phyloP scores from a whole-genome alignment of 2,797 vertebrate species.

The Phrynocephalus vlangalii region DNA sequence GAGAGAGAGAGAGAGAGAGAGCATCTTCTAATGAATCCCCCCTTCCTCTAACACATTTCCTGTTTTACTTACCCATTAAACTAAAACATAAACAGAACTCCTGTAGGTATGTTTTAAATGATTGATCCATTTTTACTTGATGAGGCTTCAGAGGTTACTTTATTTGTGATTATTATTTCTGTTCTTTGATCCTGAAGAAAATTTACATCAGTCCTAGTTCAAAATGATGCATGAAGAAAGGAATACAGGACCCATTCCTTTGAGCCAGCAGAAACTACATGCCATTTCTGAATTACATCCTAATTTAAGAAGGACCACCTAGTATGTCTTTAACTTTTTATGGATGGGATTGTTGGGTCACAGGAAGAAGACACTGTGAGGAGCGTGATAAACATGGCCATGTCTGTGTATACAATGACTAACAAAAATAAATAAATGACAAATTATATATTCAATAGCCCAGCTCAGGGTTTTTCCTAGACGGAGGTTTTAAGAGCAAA shows the following conservation, averaged over 20 bases:
- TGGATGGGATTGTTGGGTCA: no score
- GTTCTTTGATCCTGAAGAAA: background rate
- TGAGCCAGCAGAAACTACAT: background rate
- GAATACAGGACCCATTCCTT: background rate
- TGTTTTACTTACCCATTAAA: background rate
- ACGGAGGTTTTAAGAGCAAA: no score
- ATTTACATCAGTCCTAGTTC: background rate
- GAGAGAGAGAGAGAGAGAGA: no score
- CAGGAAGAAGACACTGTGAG: no score
- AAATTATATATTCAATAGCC: no score
- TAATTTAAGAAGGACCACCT: background rate
- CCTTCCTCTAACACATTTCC: background rate
- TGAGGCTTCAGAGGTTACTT: background rate
- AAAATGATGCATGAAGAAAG: background rate
- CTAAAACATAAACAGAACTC: background rate
- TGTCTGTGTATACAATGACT: no score
- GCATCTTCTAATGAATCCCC: no score
- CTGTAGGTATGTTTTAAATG: background rate
- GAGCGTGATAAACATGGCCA: no score
- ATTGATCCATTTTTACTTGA: background rate
- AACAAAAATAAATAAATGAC: no score
- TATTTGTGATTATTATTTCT: slow-evolving; percentile 20
- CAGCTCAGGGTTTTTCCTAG: no score
- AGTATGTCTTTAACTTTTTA: no score
- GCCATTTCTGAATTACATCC: background rate